Percentiles rank a stretch among this genome's conserved stretches.
phyloP scores from a whole-genome alignment of 2,113 vertebrate species.

The Melanerpes aurifrons region DNA sequence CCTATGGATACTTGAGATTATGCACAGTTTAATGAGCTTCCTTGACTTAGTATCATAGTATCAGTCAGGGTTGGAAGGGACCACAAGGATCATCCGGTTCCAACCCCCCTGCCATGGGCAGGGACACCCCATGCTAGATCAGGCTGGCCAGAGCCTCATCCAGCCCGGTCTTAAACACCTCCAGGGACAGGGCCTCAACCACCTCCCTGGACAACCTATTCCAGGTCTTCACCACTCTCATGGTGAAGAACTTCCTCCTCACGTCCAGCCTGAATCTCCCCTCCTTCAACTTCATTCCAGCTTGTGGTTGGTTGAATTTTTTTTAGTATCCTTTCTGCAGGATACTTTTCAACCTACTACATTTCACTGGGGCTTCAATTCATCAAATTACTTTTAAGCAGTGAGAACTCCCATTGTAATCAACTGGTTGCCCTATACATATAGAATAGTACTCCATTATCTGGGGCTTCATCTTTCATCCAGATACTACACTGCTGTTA shows the following conservation, averaged over 20 bases:
- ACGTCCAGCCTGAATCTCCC: no score
- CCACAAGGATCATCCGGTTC: no score
- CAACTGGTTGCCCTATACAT: not conserved
- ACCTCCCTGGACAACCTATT: no score
- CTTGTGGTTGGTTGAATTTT: not conserved
- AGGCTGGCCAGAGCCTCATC: no score
- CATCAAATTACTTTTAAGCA: not conserved
- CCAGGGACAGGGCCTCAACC: no score
- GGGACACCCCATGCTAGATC: no score
- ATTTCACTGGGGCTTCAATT: not conserved
- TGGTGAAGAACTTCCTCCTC: no score
- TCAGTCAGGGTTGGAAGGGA: no score
- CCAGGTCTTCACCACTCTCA: no score
- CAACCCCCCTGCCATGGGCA: no score
- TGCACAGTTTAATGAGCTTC: not conserved
- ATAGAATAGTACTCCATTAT: not conserved
- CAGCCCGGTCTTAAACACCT: no score
- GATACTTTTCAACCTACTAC: not conserved
- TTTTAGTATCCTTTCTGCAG: not conserved
- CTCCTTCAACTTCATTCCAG: no score
- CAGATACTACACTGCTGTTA: not conserved
- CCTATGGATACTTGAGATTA: not conserved
- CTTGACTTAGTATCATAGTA: not conserved
- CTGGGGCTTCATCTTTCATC: not conserved
- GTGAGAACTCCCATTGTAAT: not conserved